Percentiles rank a stretch among this genome's conserved stretches.
Conservation (phyloP, 2,113 vertebrate species). For the Lampris incognitus region DNA sequence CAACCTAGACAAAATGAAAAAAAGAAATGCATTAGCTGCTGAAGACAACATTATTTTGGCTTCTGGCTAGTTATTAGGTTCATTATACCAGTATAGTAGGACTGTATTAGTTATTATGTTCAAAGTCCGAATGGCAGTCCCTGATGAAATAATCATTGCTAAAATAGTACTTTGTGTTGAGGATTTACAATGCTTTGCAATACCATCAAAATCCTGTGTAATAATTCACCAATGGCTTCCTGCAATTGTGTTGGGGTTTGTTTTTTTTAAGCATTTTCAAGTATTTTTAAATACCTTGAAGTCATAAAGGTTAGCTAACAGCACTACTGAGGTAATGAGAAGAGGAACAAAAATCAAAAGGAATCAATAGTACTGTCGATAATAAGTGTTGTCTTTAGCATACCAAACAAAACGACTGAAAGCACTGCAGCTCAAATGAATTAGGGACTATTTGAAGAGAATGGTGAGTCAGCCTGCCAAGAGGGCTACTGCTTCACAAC, state of each 20-base stretch:
- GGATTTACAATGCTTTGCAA: neutral
- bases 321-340: no score
- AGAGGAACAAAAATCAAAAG: no score
- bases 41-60: neutral
- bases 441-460: no score
- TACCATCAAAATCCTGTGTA: neutral
- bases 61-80: neutral
- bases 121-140: neutral
- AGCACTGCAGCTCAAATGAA: no score
- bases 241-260: neutral
- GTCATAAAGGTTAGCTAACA: no score
- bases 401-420: no score
- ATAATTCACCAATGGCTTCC: neutral
- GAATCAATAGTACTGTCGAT: no score
- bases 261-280: no score
- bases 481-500: no score
- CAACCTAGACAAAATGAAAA: constrained; percentile 80
- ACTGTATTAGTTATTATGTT: neutral
- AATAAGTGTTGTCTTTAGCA: no score
- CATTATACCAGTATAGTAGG: neutral
- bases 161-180: neutral
- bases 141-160: neutral
- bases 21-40: constrained; percentile 18
- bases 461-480: no score
- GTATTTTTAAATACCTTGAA: no score